These are phyloP conservation scores for Macrotrachela quadricornifera DNA, from an alignment of 1,140 invertebrate species.

Conservation along the genomic window DNA sequence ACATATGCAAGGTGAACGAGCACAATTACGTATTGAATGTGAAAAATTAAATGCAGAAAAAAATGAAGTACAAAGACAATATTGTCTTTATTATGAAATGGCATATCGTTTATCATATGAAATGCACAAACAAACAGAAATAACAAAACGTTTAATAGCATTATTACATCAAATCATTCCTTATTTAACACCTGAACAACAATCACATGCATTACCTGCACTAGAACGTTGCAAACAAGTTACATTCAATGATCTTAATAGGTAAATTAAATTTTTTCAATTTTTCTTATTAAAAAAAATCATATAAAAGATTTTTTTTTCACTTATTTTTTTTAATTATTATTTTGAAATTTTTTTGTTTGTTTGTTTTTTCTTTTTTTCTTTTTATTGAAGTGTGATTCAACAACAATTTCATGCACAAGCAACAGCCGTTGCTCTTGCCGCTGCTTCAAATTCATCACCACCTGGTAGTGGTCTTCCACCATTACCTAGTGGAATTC, in stretches of 20 bases:
- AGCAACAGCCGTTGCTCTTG: too few relatives aligned
- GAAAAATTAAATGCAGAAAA: slow-evolving; percentile 86
- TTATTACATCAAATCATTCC: slow-evolving; percentile 88
- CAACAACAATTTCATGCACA: too few relatives aligned
- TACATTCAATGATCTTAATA: slow-evolving; percentile 84
- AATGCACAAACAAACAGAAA: slow-evolving; percentile 99
- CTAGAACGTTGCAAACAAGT: slow-evolving; percentile 96
- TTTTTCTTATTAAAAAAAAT: too few relatives aligned
- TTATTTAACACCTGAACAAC: slow-evolving; percentile 71
- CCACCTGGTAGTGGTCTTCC: too few relatives aligned
- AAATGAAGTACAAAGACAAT: slow-evolving; percentile 89
- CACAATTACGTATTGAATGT: slow-evolving; percentile 49
- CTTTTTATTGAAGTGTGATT: too few relatives aligned
- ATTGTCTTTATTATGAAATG: slow-evolving; percentile 98
- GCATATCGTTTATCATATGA: slow-evolving; percentile 95
- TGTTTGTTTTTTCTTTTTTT: too few relatives aligned
- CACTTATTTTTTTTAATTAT: too few relatives aligned
- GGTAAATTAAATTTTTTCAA: too few relatives aligned
- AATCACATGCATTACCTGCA: slow-evolving; percentile 59
- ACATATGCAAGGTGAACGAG: slow-evolving; percentile 90
- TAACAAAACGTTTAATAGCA: slow-evolving; percentile 81
- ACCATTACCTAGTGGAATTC: too few relatives aligned
- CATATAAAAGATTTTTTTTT: too few relatives aligned
- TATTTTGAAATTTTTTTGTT: too few relatives aligned
- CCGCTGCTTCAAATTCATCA: too few relatives aligned